phyloP scores from a whole-genome alignment of 2,113 vertebrate genomes.

The Hystrix brachyura region DNA sequence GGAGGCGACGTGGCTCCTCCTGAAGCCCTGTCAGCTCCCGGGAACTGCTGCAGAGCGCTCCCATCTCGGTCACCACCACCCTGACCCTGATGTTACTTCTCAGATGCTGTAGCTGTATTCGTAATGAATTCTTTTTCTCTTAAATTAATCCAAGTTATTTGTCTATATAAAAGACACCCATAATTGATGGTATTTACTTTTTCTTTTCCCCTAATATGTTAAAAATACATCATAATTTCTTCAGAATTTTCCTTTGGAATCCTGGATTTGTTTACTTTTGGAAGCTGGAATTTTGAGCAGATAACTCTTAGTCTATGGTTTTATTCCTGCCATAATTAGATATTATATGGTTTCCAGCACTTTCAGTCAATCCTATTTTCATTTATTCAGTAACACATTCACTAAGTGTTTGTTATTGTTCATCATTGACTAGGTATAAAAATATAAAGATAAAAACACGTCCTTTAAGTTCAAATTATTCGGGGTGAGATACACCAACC shows the following conservation, averaged over 20 bases:
- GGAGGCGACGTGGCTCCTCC: fast-evolving
- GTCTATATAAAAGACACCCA: background rate
- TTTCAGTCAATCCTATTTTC: background rate
- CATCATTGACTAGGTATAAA: background rate
- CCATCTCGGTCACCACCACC: background rate
- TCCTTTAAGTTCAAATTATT: constrained; percentile 35
- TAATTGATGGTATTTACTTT: background rate
- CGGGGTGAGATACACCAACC: background rate
- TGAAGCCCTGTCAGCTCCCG: background rate
- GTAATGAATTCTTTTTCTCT: background rate
- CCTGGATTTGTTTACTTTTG: background rate
- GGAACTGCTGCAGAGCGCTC: background rate
- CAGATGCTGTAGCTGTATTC: background rate
- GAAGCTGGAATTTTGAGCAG: background rate
- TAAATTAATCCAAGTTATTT: background rate
- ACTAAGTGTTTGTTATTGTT: background rate
- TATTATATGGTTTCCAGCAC: background rate
- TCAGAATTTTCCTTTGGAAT: background rate
- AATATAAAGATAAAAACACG: background rate
- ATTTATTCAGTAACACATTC: background rate
- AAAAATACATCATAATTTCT: background rate
- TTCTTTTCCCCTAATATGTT: background rate
- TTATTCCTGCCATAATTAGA: background rate
- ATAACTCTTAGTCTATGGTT: background rate
- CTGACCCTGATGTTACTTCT: background rate